Conservation (phyloP, 2,113 vertebrate genomes). For the Otus sunia region DNA sequence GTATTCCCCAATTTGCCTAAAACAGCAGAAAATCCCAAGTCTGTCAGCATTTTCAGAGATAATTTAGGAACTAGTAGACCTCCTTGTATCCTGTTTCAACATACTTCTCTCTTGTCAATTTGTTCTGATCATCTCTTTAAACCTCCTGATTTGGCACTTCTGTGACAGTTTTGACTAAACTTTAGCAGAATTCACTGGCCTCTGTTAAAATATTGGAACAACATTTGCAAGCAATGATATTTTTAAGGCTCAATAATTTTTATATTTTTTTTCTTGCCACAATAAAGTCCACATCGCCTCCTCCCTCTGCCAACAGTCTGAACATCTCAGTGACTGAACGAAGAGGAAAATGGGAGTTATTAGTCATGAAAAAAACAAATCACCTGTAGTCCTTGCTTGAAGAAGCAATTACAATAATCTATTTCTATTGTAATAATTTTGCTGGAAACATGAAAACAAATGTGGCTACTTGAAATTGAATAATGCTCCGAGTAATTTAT, state of each 20-base stretch:
- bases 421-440: conserved; percentile 64
- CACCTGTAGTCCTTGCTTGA: conserved; percentile 24
- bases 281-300: background rate
- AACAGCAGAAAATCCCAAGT: background rate
- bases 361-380: conserved; percentile 12
- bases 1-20: background rate
- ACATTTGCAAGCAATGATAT: background rate
- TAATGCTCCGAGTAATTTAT: conserved; percentile 50
- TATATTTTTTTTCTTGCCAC: background rate
- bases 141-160: background rate
- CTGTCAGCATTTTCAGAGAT: background rate
- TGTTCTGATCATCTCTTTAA: background rate
- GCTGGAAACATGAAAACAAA: conserved; percentile 54
- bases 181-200: background rate
- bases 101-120: rapidly evolving
- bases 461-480: conserved; percentile 49
- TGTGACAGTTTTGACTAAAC: background rate
- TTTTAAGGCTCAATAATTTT: background rate
- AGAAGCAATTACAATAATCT: conserved; percentile 56
- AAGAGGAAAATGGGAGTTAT: conserved; percentile 34
- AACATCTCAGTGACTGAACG: conserved; percentile 6
- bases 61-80: background rate
- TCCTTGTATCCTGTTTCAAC: background rate
- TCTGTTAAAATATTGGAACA: background rate
- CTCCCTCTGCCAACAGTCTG: background rate